phyloP scores from a whole-genome alignment of 2,113 vertebrate species.

The Coreoperca whiteheadi region DNA sequence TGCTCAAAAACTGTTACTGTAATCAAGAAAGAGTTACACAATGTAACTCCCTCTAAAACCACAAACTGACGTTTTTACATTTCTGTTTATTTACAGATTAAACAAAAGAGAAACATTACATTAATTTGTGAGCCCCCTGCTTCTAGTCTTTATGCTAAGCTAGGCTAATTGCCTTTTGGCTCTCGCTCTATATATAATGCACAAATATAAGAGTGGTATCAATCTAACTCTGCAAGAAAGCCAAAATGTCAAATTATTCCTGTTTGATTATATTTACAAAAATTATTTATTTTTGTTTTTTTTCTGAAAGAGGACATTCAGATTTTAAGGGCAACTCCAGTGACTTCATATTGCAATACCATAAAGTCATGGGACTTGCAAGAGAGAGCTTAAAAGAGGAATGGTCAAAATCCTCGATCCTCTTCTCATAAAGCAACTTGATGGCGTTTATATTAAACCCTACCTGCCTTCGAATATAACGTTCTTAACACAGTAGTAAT shows the following conservation, averaged over 20 bases:
- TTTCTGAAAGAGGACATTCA: not conserved
- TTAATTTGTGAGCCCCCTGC: not conserved
- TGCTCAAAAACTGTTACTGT: not conserved
- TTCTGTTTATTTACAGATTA: not conserved
- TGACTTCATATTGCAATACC: not conserved
- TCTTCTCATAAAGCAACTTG: not conserved
- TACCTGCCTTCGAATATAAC: not conserved
- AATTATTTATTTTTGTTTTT: not conserved
- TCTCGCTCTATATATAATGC: not conserved
- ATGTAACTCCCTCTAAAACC: not conserved
- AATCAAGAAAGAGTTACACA: not conserved
- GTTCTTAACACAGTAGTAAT: constrained; percentile 27
- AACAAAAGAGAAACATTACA: not conserved
- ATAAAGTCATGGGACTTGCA: not conserved
- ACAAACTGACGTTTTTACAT: not conserved
- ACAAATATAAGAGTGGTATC: not conserved
- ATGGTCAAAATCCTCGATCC: not conserved
- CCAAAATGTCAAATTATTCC: not conserved
- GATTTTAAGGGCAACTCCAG: not conserved
- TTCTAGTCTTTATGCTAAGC: constrained; percentile 1
- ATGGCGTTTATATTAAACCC: not conserved
- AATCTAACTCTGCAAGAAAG: not conserved
- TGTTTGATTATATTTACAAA: not conserved
- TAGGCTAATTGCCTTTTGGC: not conserved
- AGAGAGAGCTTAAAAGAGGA: no score